Conservation (phyloP, 2,888 invertebrate genomes). For the Alitta virens region DNA sequence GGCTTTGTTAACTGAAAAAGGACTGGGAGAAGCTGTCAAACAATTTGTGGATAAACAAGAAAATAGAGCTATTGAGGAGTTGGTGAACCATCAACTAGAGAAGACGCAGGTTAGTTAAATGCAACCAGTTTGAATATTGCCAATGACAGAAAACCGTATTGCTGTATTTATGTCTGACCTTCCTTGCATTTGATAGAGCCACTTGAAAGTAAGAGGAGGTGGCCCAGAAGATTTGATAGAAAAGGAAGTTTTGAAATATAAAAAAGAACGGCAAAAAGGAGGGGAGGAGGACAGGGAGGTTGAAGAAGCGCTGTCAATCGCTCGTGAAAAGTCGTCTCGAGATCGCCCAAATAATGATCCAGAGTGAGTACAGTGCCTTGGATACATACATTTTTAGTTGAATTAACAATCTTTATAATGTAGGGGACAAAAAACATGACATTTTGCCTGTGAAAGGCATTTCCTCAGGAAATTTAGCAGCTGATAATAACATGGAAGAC, state of each 20-base stretch:
- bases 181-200: background rate
- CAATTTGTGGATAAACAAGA: slow-evolving; percentile 67
- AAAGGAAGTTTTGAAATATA: slow-evolving; percentile 59
- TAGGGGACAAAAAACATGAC: too few species aligned
- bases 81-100: slow-evolving; percentile 60
- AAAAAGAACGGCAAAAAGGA: slow-evolving; percentile 51
- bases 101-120: slow-evolving; percentile 49
- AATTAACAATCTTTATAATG: too few species aligned
- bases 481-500: too few species aligned
- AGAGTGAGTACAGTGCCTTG: too few species aligned
- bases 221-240: background rate
- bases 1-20: slow-evolving; percentile 70
- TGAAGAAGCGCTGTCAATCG: slow-evolving; percentile 30
- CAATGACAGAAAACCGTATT: too few species aligned
- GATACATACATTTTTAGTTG: too few species aligned
- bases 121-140: too few species aligned
- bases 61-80: slow-evolving; percentile 53
- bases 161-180: too few species aligned
- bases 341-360: too few species aligned
- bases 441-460: too few species aligned
- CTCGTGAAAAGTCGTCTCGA: background rate
- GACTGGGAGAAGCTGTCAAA: slow-evolving; percentile 75
- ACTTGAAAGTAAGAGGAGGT: background rate
- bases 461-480: too few species aligned
- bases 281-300: slow-evolving; percentile 39